phyloP scores from a whole-genome alignment of 2,113 vertebrate genomes.

The Patagioenas fasciata region DNA sequence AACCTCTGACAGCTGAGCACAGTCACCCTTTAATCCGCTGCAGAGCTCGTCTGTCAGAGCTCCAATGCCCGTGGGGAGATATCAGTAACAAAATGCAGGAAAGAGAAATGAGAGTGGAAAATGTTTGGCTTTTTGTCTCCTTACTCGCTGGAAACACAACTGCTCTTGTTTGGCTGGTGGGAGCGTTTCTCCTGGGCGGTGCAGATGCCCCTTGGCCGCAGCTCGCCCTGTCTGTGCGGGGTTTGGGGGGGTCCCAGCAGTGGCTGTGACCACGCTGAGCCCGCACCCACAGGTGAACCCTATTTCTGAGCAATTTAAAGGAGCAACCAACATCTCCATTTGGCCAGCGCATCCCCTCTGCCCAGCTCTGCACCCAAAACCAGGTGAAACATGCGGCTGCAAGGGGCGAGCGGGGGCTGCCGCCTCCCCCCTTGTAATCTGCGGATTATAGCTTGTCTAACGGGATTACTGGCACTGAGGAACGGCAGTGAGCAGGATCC shows the following conservation, averaged over 20 bases:
- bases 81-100: constrained; percentile 63
- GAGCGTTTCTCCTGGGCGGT: background rate
- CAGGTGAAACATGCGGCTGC: accelerated
- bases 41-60: constrained; percentile 70
- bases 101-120: constrained; percentile 66
- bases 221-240: accelerated
- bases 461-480: constrained; percentile 14
- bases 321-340: too few species aligned
- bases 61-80: constrained; percentile 54
- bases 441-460: background rate
- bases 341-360: background rate
- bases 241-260: accelerated
- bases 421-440: background rate
- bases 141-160: constrained; percentile 15
- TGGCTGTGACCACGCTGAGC: accelerated
- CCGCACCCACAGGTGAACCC: background rate
- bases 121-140: constrained; percentile 64
- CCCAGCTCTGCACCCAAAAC: background rate
- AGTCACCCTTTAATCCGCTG: constrained; percentile 66
- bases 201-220: background rate
- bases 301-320: background rate
- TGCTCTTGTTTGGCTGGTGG: background rate
- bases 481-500: background rate
- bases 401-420: accelerated
- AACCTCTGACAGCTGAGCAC: constrained; percentile 67